phyloP scores from a whole-genome alignment of 2,113 vertebrate species.

The Poeciliopsis turrubarensis region DNA sequence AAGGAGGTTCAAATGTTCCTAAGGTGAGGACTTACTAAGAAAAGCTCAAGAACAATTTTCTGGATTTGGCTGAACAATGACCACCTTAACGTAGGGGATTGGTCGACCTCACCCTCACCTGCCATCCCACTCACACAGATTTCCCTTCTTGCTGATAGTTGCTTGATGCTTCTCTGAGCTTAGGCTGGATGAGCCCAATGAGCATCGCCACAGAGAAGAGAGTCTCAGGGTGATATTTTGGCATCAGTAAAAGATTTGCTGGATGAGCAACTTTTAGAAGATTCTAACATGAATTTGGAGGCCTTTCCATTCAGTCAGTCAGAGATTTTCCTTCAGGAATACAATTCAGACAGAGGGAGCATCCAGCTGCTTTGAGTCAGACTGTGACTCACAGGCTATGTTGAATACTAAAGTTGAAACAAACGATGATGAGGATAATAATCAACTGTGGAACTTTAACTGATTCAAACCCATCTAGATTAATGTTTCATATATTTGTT shows the following conservation, averaged over 20 bases:
- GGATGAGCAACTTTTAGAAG: not conserved
- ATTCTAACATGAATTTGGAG: not conserved
- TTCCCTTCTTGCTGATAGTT: not conserved
- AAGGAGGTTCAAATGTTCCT: constrained; percentile 6
- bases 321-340: not conserved
- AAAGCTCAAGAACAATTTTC: constrained; percentile 24
- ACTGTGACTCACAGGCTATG: not conserved
- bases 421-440: not conserved
- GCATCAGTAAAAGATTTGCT: not conserved
- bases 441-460: not conserved
- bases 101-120: not conserved
- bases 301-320: not conserved
- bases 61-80: not conserved
- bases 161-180: too few relatives aligned
- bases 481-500: not conserved
- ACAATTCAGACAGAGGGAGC: not conserved
- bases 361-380: not conserved
- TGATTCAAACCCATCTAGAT: too few relatives aligned
- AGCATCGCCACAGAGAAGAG: not conserved
- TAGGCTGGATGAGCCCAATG: not conserved
- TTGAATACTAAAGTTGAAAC: not conserved
- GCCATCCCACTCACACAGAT: not conserved
- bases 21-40: not conserved
- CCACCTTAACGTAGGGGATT: not conserved
- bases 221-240: not conserved